Evolutionary conservation across 2,888 invertebrate species (phyloP).

Genomic region (Apantesis nais): DNA sequence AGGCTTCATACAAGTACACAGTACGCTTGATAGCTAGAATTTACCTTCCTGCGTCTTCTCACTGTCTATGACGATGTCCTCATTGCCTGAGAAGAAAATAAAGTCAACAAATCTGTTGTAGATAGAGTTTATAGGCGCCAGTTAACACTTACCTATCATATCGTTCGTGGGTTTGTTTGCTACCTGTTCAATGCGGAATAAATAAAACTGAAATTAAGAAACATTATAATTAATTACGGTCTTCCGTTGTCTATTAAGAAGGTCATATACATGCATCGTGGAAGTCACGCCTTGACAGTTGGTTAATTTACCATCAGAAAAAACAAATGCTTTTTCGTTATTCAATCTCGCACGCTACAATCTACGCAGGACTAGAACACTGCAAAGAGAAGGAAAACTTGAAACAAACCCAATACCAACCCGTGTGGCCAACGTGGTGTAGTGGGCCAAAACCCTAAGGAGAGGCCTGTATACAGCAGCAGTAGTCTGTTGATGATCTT

Average conservation of each 20-base stretch:
- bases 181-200: too few relatives aligned
- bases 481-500: too few relatives aligned
- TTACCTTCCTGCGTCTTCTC: background rate
- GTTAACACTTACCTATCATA: background rate
- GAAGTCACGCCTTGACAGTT: background rate
- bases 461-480: too few relatives aligned
- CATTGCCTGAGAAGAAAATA: background rate
- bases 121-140: background rate
- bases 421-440: too few relatives aligned
- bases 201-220: background rate
- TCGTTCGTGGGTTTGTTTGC: background rate
- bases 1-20: background rate
- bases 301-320: background rate
- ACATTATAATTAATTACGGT: background rate
- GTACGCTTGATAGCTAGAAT: background rate
- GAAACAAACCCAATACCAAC: too few relatives aligned
- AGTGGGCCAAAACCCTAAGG: too few relatives aligned
- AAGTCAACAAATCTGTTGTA: background rate
- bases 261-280: background rate
- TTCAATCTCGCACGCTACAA: too few relatives aligned
- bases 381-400: too few relatives aligned
- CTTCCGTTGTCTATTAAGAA: background rate
- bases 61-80: background rate
- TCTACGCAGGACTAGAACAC: too few relatives aligned
- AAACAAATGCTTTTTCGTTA: background rate